Percentiles rank a stretch among this genome's conserved stretches.
These are phyloP conservation scores for Ornithoptera priamus DNA, from an alignment of 2,888 invertebrate species.

Conservation along the genomic window DNA sequence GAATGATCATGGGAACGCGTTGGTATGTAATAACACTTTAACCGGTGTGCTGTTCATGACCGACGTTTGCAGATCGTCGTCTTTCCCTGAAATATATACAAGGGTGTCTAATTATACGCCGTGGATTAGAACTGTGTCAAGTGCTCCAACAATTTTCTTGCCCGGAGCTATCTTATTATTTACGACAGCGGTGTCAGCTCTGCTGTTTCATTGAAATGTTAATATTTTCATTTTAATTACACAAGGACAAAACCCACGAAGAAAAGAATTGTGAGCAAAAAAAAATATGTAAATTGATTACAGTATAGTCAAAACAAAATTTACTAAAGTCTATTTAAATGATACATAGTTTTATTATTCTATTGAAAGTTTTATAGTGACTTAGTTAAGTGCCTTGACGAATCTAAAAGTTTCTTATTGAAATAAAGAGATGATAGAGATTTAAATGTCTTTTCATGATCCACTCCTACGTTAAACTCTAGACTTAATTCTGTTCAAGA, in stretches of 20 bases:
- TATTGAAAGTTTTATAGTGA: not conserved
- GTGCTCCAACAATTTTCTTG: slow-evolving; percentile 42
- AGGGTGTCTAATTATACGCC: slow-evolving; percentile 51
- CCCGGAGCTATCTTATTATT: slow-evolving; percentile 37
- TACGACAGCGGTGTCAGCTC: slow-evolving; percentile 4
- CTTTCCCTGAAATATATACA: slow-evolving; percentile 54
- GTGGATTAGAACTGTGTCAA: slow-evolving; percentile 49
- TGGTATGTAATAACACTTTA: slow-evolving; percentile 48
- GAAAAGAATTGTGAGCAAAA: too few relatives aligned
- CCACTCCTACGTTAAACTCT: not conserved
- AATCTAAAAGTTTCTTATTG: not conserved
- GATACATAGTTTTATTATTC: too few relatives aligned
- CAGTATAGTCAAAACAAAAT: too few relatives aligned
- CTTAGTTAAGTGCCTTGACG: not conserved
- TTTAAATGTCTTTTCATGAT: not conserved
- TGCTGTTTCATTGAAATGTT: slow-evolving; percentile 14
- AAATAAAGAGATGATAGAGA: not conserved
- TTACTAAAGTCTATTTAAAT: too few relatives aligned
- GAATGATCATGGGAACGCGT: slow-evolving; percentile 38
- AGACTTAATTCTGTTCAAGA: not conserved
- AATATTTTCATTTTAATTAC: not conserved
- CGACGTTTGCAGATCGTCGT: slow-evolving; percentile 38
- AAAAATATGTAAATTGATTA: too few relatives aligned
- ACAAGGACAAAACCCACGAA: too few relatives aligned
- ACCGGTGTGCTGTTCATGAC: slow-evolving; percentile 48